Evolutionary conservation across 2,113 vertebrate genomes (phyloP), one percentile per base, ranked within the genome.

Genomic region (Atrichornis clamosus): DNA sequence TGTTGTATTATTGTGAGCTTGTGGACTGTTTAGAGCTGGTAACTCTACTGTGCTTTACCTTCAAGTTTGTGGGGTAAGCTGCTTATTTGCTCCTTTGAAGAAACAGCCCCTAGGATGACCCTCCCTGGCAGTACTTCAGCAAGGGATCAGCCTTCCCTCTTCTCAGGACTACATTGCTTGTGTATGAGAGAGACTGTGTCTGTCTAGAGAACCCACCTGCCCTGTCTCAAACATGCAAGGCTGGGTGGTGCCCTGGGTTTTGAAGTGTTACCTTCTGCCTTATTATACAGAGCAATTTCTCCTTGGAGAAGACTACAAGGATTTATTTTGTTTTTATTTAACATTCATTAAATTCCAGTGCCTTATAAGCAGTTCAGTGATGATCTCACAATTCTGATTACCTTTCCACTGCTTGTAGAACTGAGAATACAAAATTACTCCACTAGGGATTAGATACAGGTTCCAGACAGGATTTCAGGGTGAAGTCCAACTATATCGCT

Each of bases 381-480:
- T 75, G 65, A 30, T 60, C 53, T 30, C 23, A 14, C 67, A 58
- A 14, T 62, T 82, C 74, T 94, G 84, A 89, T 92, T 65, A n/a
- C 62, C 3, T 2, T 87, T 69, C 65, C 19, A 37, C 84, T 73
- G 47, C 30, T 30, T 46, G 70, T 37, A 28, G 87, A 73, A 75
- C 37, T 20, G 46, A 76, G 65, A 96, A 89, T 32, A 60, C 53
- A 83, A 53, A 89, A 65, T 73, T 16, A 69, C 53, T 84, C 42
- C 37, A 60, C 37, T 79, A 79, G 81, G 87, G 62, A 69, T 75
- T 84, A 76, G 80, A 49, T 58, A 63, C 2, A 75, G 62, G 79
- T 76, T 91, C 62, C 81, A 91, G 65, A 32, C 65, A 92, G 87
- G 69, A 89, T 72, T 92, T 91, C 69, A 49, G 68, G 52, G 47